phyloP scores from a whole-genome alignment of 1,140 invertebrate species.

The Leptinotarsa defecta region DNA sequence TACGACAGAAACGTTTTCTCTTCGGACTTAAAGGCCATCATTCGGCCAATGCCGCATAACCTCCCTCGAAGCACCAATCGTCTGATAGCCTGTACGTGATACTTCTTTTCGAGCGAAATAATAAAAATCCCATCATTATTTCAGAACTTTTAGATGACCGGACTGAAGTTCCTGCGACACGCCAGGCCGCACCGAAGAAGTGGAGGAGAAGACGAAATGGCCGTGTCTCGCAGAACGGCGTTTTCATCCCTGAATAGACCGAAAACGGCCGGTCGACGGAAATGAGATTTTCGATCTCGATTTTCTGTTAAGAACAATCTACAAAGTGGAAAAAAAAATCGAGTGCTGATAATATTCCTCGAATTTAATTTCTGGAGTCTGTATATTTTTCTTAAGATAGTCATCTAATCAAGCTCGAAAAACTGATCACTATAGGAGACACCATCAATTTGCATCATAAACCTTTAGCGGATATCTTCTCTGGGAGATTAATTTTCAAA shows the following conservation, averaged over 20 bases:
- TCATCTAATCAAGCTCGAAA: too few species aligned
- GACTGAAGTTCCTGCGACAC: not conserved
- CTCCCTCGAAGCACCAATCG: not conserved
- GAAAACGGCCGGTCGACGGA: slow-evolving; percentile 21
- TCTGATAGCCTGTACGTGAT: not conserved
- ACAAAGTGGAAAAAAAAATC: not conserved
- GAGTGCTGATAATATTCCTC: too few species aligned
- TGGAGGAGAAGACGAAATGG: slow-evolving; percentile 1
- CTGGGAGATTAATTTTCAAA: too few species aligned
- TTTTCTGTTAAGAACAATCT: not conserved
- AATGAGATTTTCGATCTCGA: slow-evolving; percentile 25
- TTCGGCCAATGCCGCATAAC: not conserved
- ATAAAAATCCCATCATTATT: slow-evolving; percentile 6
- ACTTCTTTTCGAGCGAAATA: not conserved
- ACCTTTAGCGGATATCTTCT: too few species aligned
- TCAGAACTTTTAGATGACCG: not conserved
- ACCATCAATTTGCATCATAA: too few species aligned
- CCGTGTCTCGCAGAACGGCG: not conserved
- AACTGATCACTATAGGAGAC: too few species aligned
- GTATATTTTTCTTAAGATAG: too few species aligned
- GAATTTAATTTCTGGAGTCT: too few species aligned
- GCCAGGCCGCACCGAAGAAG: not conserved
- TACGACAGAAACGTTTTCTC: too few species aligned
- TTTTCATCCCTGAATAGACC: slow-evolving; percentile 26
- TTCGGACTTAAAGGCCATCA: too few species aligned